Conservation (phyloP, 2,113 vertebrate genomes). For the Neopipo cinnamomea region DNA sequence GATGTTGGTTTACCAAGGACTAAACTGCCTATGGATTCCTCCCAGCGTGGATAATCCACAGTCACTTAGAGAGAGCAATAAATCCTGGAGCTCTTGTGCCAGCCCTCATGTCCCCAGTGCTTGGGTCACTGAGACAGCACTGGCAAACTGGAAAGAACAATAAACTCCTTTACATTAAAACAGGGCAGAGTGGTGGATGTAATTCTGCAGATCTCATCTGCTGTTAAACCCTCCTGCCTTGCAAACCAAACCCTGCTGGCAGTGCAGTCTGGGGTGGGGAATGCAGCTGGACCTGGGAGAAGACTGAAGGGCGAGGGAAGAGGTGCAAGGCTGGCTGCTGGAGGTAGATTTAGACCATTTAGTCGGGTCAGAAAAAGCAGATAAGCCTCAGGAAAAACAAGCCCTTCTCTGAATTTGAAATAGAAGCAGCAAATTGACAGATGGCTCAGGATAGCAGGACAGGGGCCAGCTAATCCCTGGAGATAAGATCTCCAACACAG, state of each 20-base stretch:
- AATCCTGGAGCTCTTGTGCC: neutral
- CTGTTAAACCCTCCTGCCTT: neutral
- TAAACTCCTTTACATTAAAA: neutral
- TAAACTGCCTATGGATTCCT: neutral
- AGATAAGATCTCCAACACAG: conserved; percentile 41
- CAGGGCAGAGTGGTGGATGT: neutral
- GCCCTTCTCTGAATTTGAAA: conserved; percentile 37
- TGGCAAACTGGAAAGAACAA: neutral
- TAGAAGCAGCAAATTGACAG: conserved; percentile 35
- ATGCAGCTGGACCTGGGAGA: neutral
- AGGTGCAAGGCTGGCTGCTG: neutral
- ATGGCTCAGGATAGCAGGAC: neutral
- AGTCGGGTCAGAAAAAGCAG: neutral
- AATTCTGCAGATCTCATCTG: neutral
- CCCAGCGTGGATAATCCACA: neutral
- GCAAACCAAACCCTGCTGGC: neutral
- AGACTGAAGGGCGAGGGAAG: neutral
- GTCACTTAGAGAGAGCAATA: neutral
- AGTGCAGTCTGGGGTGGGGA: neutral
- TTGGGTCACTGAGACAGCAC: neutral
- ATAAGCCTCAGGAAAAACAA: conserved; percentile 50
- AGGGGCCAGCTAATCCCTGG: neutral
- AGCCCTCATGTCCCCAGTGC: neutral
- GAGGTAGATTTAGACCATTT: neutral
- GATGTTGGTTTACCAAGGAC: neutral